These are phyloP conservation scores for Ailurus styani DNA, from an alignment of 2,113 vertebrate genomes.

Conservation along the genomic window DNA sequence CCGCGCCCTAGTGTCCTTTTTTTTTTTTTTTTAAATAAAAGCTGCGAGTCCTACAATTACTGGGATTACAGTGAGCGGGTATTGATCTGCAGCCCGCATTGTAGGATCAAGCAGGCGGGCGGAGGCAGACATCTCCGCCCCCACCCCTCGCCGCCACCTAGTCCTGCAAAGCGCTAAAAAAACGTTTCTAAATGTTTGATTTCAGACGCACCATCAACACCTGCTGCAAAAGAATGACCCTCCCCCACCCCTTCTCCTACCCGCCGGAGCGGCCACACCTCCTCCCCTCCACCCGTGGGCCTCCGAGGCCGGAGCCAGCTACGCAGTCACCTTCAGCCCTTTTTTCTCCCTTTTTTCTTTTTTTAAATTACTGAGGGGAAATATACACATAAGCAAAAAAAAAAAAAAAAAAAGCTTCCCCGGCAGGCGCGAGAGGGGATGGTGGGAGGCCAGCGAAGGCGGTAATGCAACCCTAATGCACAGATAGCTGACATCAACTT, in stretches of 20 bases:
- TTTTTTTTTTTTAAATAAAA: slow-evolving; percentile 85
- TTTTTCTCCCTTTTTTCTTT: neutral
- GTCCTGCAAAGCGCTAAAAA: slow-evolving; percentile 75
- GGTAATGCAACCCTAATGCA: slow-evolving; percentile 85
- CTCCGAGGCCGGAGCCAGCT: neutral
- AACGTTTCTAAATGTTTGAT: slow-evolving; percentile 84
- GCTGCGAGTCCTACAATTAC: slow-evolving; percentile 84
- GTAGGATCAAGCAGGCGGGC: slow-evolving; percentile 77
- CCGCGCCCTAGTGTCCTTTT: slow-evolving; percentile 65
- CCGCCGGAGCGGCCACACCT: neutral
- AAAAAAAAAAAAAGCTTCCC: slow-evolving; percentile 60
- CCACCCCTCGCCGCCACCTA: slow-evolving; percentile 50
- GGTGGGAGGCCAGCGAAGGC: slow-evolving; percentile 74
- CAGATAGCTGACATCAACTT: slow-evolving; percentile 93
- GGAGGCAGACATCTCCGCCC: slow-evolving; percentile 32
- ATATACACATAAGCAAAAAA: slow-evolving; percentile 76
- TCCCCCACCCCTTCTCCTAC: neutral
- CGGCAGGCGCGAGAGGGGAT: slow-evolving; percentile 9
- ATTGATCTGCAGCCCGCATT: slow-evolving; percentile 83
- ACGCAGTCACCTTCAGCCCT: slow-evolving; percentile 68
- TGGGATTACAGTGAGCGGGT: slow-evolving; percentile 83
- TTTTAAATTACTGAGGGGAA: slow-evolving; percentile 80
- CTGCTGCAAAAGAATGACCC: slow-evolving; percentile 79
- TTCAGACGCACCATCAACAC: slow-evolving; percentile 78
- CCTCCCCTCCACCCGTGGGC: neutral